These are phyloP conservation scores for Morpho deidamia DNA, from an alignment of 2,888 invertebrate genomes.

Conservation along the genomic window DNA sequence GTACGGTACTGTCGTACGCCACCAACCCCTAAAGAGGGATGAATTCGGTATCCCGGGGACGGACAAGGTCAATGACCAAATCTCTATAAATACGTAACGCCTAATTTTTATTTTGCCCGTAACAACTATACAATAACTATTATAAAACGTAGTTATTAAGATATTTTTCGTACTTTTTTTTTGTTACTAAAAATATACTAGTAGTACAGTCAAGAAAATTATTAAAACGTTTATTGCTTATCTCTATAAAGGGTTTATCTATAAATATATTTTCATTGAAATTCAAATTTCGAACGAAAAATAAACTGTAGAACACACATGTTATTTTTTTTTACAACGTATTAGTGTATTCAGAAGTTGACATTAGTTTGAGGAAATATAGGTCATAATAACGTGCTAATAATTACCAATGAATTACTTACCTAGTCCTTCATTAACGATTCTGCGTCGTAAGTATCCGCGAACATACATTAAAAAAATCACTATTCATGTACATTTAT, in stretches of 20 bases:
- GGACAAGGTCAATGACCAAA: conserved; percentile 23
- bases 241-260: too few species aligned
- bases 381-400: conserved; percentile 70
- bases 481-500: conserved; percentile 17
- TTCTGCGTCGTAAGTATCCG: conserved; percentile 53
- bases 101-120: background rate
- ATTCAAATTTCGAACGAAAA: background rate
- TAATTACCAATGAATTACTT: conserved; percentile 64
- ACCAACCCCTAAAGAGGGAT: conserved; percentile 13
- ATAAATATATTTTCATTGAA: background rate
- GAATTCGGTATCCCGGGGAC: conserved; percentile 19
- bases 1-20: conserved; percentile 14
- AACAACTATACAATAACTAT: background rate
- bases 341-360: background rate
- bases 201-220: too few species aligned
- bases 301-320: background rate
- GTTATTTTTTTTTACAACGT: too few species aligned
- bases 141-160: background rate
- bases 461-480: conserved; percentile 12
- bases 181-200: too few species aligned
- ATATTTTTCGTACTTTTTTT: too few species aligned
- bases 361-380: conserved; percentile 38
- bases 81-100: background rate
- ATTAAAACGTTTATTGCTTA: too few species aligned
- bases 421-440: conserved; percentile 49